Evolutionary conservation across 2,888 invertebrate species (phyloP), one percentile per base, ranked within the genome.

Genomic region (Bombylius discolor): DNA sequence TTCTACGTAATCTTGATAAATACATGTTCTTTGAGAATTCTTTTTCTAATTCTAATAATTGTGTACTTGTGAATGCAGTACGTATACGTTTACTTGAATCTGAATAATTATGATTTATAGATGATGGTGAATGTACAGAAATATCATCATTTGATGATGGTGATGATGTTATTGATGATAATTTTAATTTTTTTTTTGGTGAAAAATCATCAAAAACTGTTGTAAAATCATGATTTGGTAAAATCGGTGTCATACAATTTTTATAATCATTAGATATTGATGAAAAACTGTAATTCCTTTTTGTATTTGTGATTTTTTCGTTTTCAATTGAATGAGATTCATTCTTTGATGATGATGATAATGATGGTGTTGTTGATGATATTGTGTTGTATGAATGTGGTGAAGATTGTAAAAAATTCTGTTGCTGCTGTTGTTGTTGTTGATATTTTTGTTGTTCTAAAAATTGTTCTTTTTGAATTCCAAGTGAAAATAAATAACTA

Each of bases 21-120:
- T 96, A 96, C 84, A 92, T 93, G 69, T 93, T 95, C 64, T 84
- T 74, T 0, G 89, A 79, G 71, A 95, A 96, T 69, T 94, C 95
- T 53, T 92, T 76, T 71, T 95, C 94, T 56, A 96, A 74, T 66
- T 93, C 88, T 54, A 95, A 74, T 0, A 93, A 78, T 68, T 93
- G 92, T 0, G 87, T 89, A 62, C 92, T 92, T 5, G 93, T 94
- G 71, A 95, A 96, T 0, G 95, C 95, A 0, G 95, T 96, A 47
- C 96, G 79, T 60, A 95, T 93, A 58, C 95, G 79, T 70, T 92
- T 92, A 65, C 88, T 89, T 1, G 88, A 87, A 61, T 82, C 77
- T 68, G 84, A 77, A 72, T 73, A 78, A 59, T 76, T 77, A 5
- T 70, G 63, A 32, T 69, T 56, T 42, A 57, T 39, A 7, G 57